Percentiles rank a stretch among this genome's conserved stretches.
phyloP scores from a whole-genome alignment of 2,888 invertebrate genomes.

The Microctonus aethiopoides region DNA sequence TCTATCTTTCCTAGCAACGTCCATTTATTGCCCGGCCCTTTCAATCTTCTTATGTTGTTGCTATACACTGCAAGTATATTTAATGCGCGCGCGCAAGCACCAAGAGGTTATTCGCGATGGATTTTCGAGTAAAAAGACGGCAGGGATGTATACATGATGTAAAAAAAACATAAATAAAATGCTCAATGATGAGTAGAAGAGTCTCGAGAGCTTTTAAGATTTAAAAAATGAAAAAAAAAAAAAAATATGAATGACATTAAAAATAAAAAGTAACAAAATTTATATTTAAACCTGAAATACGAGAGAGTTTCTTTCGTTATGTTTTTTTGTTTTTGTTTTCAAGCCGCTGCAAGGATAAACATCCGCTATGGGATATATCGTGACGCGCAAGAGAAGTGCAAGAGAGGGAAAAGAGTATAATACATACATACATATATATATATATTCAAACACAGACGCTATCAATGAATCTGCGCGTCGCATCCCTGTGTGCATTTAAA shows the following conservation, averaged over 20 bases:
- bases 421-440: background rate
- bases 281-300: background rate
- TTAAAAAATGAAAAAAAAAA: background rate
- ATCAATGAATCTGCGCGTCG: constrained; percentile 28
- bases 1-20: constrained; percentile 12
- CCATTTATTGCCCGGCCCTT: constrained; percentile 29
- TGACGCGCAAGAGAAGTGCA: background rate
- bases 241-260: background rate
- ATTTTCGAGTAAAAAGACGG: constrained; percentile 10
- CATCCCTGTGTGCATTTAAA: constrained; percentile 19
- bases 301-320: background rate
- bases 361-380: background rate
- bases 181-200: background rate
- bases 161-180: background rate
- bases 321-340: background rate
- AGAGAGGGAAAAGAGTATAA: background rate
- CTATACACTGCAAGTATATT: background rate
- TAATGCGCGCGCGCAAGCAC: background rate
- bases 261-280: background rate
- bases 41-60: constrained; percentile 11
- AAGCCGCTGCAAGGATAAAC: background rate
- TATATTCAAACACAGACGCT: background rate
- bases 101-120: constrained; percentile 2
- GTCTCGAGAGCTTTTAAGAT: background rate
- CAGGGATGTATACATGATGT: background rate